Base-by-base conservation (phyloP, 2,113 vertebrate genomes). In the Climacteris rufus region DNA sequence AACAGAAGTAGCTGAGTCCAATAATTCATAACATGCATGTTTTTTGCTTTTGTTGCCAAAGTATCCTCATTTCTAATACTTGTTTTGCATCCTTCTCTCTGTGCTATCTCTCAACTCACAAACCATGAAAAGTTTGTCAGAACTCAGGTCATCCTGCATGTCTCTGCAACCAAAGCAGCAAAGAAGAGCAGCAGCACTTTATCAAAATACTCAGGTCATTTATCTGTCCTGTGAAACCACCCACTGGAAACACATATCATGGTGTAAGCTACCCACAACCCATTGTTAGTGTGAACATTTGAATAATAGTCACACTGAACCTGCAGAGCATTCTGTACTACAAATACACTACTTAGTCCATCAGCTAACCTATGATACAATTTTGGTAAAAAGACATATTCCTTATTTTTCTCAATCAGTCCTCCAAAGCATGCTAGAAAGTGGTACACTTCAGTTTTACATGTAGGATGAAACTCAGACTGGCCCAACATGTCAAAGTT, bases 201-300 rank as follows among this genome's bases (percentile, higher is more conserved):
- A 76, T 61, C 75, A 71, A 56, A 84, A 69, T 27, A 21, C 71
- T 87, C 45, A 68, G 31, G 53, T 15, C 28, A 24, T 83, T 85
- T 39, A 94, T 47, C 70, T 70, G n/a, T 19, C 70, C 76, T 57
- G 13, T 54, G 56, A 84, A 77, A 96, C 39, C 1, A 0, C 19
- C 17, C n/a, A 65, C 17, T 74, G 42, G 30, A 86, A 92, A 90
- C 53, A 59, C 15, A 31, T 5, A 54, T 6, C 19, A 47, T 28
- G 33, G 11, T 12, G 2, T 35, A 64, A 88, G 15, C 61, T 42
- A 85, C 35, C 65, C 10, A 40, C 23, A 84, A 11, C 44, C 24
- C 64, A n/a, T 18, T 0, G 0, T 22, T 40, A n/a, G 5, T 5
- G 15, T 60, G 40, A 76, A 60, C 20, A 24, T 19, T 4, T 39